Conservation (phyloP, 2,113 vertebrate genomes). For the Morone saxatilis region DNA sequence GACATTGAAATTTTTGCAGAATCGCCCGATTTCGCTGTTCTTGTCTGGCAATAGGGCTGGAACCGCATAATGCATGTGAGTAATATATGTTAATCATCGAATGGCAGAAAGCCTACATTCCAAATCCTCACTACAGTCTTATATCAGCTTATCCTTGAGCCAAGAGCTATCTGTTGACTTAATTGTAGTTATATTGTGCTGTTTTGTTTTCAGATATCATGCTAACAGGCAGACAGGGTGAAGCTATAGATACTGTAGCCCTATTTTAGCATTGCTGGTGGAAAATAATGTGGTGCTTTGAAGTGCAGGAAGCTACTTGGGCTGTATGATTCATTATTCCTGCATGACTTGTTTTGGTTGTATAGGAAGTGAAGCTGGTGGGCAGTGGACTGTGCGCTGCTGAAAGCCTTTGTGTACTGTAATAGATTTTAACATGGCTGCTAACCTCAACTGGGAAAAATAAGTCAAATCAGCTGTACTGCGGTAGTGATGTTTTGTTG, state of each 20-base stretch:
- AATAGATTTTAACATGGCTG: conserved; percentile 20
- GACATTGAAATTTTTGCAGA: neutral
- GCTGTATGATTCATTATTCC: conserved; percentile 50
- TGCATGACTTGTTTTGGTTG: conserved; percentile 39
- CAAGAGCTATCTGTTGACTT: conserved; percentile 20
- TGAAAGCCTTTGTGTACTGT: conserved; percentile 31
- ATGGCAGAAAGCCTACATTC: conserved; percentile 19
- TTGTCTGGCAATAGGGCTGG: neutral
- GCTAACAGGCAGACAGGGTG: conserved; percentile 13
- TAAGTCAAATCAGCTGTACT: neutral
- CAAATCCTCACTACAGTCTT: conserved; percentile 5
- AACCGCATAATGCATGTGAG: conserved; percentile 2
- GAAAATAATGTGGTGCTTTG: conserved; percentile 42
- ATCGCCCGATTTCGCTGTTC: neutral
- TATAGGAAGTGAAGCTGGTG: conserved; percentile 46
- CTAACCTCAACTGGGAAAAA: conserved; percentile 31
- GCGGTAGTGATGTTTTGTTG: neutral
- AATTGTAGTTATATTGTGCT: neutral
- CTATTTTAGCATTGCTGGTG: conserved; percentile 17
- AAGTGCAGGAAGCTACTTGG: conserved; percentile 34
- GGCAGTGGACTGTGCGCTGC: conserved; percentile 40
- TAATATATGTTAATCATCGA: conserved; percentile 36
- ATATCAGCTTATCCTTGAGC: conserved; percentile 18
- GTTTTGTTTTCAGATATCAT: conserved; percentile 14
- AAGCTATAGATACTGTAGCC: conserved; percentile 21